Evolutionary conservation across 2,888 invertebrate species (phyloP).

Genomic region (Tachina grossa): DNA sequence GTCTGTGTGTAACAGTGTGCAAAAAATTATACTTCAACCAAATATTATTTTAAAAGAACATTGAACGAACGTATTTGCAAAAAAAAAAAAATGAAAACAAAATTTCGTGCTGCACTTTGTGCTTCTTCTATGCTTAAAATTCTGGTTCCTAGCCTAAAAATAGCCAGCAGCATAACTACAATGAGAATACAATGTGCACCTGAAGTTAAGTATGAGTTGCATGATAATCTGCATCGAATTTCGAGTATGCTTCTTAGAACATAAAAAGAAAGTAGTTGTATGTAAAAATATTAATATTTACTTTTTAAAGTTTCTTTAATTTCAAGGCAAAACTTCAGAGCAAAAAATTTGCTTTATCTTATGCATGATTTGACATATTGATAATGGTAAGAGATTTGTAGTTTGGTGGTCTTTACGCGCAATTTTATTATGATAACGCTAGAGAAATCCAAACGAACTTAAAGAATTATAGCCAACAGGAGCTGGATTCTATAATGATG

Average conservation of each 20-base stretch:
- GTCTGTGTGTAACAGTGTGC: background rate
- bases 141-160: slow-evolving; percentile 53
- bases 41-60: slow-evolving; percentile 12
- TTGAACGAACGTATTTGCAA: slow-evolving; percentile 9
- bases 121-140: slow-evolving; percentile 5
- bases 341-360: too few species aligned
- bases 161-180: slow-evolving; percentile 9
- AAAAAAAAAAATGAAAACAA: slow-evolving; percentile 1
- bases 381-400: too few species aligned
- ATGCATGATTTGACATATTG: too few species aligned
- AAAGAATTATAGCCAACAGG: too few species aligned
- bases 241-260: background rate
- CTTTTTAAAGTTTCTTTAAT: too few species aligned
- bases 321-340: too few species aligned
- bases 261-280: background rate
- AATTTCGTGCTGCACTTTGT: slow-evolving; percentile 6
- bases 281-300: too few species aligned
- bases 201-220: background rate
- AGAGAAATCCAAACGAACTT: too few species aligned
- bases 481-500: too few species aligned
- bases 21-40: background rate
- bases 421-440: too few species aligned
- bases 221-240: background rate
- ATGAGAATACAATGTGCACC: background rate
- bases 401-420: too few species aligned